Percentiles rank a stretch among this genome's conserved stretches.
These are phyloP conservation scores for Gambusia holbrooki DNA, from an alignment of 2,113 vertebrate species.

Conservation along the genomic window DNA sequence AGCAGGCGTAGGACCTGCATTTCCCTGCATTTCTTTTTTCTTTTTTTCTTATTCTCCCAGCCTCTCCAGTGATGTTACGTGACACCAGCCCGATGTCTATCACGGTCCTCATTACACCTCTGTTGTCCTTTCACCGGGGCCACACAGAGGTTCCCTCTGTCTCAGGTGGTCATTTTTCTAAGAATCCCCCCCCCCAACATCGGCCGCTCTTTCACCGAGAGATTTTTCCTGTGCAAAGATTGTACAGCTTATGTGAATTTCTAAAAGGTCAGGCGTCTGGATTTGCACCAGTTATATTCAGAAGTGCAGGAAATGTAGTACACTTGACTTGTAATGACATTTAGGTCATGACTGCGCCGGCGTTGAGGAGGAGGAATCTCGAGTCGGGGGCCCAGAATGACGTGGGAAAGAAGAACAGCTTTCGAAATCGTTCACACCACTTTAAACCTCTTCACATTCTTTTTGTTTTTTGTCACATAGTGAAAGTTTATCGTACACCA, in stretches of 20 bases:
- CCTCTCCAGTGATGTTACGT: constrained; percentile 53
- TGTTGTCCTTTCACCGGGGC: constrained; percentile 53
- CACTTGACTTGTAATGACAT: constrained; percentile 27
- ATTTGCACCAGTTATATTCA: constrained; percentile 22
- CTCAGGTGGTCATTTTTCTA: constrained; percentile 22
- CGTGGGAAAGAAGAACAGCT: neutral
- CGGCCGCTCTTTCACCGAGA: constrained; percentile 15
- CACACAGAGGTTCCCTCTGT: constrained; percentile 53
- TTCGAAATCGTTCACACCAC: neutral
- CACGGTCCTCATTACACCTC: constrained; percentile 58
- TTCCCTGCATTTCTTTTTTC: neutral
- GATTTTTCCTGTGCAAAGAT: constrained; percentile 9
- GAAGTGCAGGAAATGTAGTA: constrained; percentile 14
- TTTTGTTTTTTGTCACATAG: neutral
- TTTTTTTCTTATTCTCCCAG: constrained; percentile 2
- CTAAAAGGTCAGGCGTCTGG: constrained; percentile 45
- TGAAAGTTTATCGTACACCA: no score
- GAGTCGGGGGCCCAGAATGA: neutral
- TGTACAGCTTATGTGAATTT: constrained; percentile 23
- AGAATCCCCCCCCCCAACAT: neutral
- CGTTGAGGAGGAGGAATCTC: neutral
- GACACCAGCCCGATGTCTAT: constrained; percentile 65
- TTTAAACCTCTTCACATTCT: neutral
- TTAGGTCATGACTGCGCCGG: neutral
- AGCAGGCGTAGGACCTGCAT: constrained; percentile 14